phyloP scores from a whole-genome alignment of 2,888 invertebrate genomes.

The Drosophila nr. perissopoda region DNA sequence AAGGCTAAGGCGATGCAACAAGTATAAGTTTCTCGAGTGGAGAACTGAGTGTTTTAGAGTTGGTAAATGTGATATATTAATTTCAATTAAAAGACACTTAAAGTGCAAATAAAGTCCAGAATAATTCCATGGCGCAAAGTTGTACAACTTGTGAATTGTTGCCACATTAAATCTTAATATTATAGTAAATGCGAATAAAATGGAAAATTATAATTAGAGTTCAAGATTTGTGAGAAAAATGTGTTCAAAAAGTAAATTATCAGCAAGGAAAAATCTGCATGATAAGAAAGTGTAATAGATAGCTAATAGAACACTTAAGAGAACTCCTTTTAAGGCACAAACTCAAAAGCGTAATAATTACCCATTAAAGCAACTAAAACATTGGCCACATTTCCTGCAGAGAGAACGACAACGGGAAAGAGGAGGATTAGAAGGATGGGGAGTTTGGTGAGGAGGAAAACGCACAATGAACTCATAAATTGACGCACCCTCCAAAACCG shows the following conservation, averaged over 20 bases:
- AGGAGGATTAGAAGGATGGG: background rate
- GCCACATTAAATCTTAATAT: background rate
- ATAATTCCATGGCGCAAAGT: background rate
- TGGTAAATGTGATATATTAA: slow-evolving; percentile 35
- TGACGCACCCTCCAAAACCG: slow-evolving; percentile 77
- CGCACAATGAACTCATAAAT: slow-evolving; percentile 81
- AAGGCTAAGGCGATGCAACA: slow-evolving; percentile 47
- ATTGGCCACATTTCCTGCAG: slow-evolving; percentile 64
- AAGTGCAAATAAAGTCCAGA: slow-evolving; percentile 2
- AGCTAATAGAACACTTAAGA: slow-evolving; percentile 24
- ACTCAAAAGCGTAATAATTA: slow-evolving; percentile 44
- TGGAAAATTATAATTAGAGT: background rate
- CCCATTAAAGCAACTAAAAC: slow-evolving; percentile 49
- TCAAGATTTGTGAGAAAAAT: background rate
- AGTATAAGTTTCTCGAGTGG: slow-evolving; percentile 36
- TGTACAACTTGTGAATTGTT: background rate
- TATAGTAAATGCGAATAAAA: background rate
- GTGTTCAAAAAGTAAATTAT: background rate
- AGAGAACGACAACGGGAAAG: background rate
- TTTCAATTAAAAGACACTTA: slow-evolving; percentile 54
- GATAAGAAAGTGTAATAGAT: background rate
- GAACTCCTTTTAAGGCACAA: background rate
- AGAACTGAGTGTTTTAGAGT: slow-evolving; percentile 4
- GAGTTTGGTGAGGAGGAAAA: slow-evolving; percentile 25
- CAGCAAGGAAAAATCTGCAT: background rate